Evolutionary conservation across 1,140 invertebrate species (phyloP), one percentile per base, ranked within the genome.

Genomic region (Lineus longissimus): DNA sequence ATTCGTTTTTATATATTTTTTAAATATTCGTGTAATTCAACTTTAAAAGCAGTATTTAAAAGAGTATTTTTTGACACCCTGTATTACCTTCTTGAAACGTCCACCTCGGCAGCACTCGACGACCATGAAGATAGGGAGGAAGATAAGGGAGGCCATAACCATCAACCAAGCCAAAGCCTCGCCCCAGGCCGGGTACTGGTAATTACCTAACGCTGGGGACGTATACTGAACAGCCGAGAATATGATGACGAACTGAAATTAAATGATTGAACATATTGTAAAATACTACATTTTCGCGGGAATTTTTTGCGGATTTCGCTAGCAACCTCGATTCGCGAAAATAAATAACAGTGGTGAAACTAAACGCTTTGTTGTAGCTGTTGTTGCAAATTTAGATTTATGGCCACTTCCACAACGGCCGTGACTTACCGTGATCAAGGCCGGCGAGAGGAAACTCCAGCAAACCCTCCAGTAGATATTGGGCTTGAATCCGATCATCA

Each of bases 401-500:
- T 7, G 13, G 25, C 17, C 36, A 33, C 19, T 2, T 41, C 7
- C 7, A 40, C 13, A 19, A 41, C 22, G n/a, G 2, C 29, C 19
- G 19, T 17, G 30, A 68, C 41, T 54, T 47, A 54, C 55, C 2
- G 67, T 40, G 15, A 78, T 75, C 22, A 75, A 45, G 25, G 73
- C 31, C 11, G 76, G 76, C 9, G 76, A 67, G 1, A 78, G 54
- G 64, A 72, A 73, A 61, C 73, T 74, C 76, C 76, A 78, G 17
- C 69, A 60, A 1, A 75, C 62, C 40, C 68, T 70, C 75, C 75
- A 78, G 62, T 69, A 73, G 0, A 67, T 54, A 31, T 65, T 55
- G 17, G 75, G 74, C 27, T 63, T 62, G 55, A 63, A 63, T 9
- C 76, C 76, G 41, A 78, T 77, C 76, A 78, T 78, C 15, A 67